Base-by-base conservation (phyloP, 2,888 invertebrate genomes). In the Tholera decimalis region DNA sequence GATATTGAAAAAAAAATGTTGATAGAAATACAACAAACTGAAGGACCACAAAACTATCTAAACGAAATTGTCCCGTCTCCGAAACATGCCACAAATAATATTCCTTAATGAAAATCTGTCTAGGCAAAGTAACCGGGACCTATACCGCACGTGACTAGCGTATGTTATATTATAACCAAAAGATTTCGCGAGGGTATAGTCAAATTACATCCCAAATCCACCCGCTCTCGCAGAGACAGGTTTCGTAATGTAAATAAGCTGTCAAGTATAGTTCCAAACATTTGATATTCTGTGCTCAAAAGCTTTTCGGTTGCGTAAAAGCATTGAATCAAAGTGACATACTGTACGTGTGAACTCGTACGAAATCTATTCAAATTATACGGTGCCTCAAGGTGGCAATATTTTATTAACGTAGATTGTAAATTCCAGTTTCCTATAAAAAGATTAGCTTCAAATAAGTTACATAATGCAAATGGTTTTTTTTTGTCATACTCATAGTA, bases 181-280 rank as follows among this genome's bases (percentile, higher is more conserved):
- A 69, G 63, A 80, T 77, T 76, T 69, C 41, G 53, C 58, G 18
- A 67, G 35, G 68, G 69, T 73, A 43, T 37, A 66, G 60, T 68
- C 51, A 77, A 68, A 80, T 80, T 68, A 77, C 57, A 65, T 44
- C 9, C 30, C 5, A 77, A 61, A 72, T 66, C 73, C 73, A 59
- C 55, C 43, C 39, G n/a, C 28, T 55, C 58, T 43, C 15, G 39
- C 20, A 13, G 56, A 56, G 49, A 71, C 60, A 49, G 56, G 60
- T 65, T 65, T 75, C 47, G 37, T 43, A 61, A 58, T 49, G 47
- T 59, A 77, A 72, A 77, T 58, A 72, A 46, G 2, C 54, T 49
- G 66, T 57, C 77, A 72, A 33, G 47, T 62, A 35, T 68, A 63
- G 47, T 64, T 58, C 44, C 46, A 57, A 54, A 63, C 39, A 37